phyloP scores from a whole-genome alignment of 2,888 invertebrate genomes.

The Eupithecia subumbrata region DNA sequence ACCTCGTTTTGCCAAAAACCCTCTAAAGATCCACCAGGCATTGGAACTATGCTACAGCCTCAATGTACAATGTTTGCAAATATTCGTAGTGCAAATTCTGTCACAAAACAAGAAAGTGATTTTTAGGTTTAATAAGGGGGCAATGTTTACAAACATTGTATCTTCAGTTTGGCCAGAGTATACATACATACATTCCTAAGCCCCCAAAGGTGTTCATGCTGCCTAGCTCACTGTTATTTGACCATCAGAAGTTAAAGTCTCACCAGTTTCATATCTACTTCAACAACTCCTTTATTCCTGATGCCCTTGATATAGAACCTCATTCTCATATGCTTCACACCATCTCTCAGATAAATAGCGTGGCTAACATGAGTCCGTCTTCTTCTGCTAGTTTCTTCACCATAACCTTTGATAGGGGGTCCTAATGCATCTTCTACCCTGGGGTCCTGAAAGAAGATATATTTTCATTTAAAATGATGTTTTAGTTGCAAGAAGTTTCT shows the following conservation, averaged over 20 bases:
- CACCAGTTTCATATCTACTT: slow-evolving; percentile 92
- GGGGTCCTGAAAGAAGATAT: slow-evolving; percentile 81
- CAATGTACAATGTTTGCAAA: too few relatives aligned
- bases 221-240: not conserved
- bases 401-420: slow-evolving; percentile 94
- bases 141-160: too few relatives aligned
- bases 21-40: too few relatives aligned
- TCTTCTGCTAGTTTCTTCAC: slow-evolving; percentile 93
- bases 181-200: too few relatives aligned
- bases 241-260: not conserved
- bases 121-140: too few relatives aligned
- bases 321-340: slow-evolving; percentile 92
- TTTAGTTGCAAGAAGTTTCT: not conserved
- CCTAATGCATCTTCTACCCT: slow-evolving; percentile 93
- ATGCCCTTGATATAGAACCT: slow-evolving; percentile 95
- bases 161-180: too few relatives aligned
- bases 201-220: not conserved
- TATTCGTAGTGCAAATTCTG: too few relatives aligned
- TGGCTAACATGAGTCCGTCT: slow-evolving; percentile 93
- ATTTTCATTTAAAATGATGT: not conserved
- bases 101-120: too few relatives aligned
- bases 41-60: not conserved
- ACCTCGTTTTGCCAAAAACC: not conserved
- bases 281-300: slow-evolving; percentile 91
- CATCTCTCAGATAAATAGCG: slow-evolving; percentile 89